phyloP scores from a whole-genome alignment of 2,797 vertebrate genomes.

The Fistularia commersonii region DNA sequence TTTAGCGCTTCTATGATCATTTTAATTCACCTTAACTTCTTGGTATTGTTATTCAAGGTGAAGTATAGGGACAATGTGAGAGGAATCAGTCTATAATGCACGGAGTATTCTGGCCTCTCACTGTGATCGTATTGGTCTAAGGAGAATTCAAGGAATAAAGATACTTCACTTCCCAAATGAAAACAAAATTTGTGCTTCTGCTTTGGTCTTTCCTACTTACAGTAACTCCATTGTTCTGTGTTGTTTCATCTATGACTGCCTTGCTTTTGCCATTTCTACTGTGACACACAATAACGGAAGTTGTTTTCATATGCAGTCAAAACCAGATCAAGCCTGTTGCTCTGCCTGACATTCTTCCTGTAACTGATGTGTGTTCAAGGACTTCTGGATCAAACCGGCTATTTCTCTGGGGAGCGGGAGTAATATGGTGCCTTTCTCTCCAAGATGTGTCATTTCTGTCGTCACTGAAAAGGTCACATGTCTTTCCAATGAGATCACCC shows the following conservation, averaged over 20 bases:
- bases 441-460: slow-evolving; percentile 51
- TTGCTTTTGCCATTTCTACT: slow-evolving; percentile 48
- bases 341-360: slow-evolving; percentile 19
- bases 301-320: slow-evolving; percentile 40
- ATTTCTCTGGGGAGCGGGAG: slow-evolving; percentile 39
- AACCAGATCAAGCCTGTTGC: slow-evolving; percentile 26
- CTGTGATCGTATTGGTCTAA: too few species aligned
- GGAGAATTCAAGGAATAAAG: too few species aligned
- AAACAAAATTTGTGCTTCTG: background rate
- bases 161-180: too few species aligned
- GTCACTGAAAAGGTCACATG: slow-evolving; percentile 37
- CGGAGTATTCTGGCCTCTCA: too few species aligned
- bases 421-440: slow-evolving; percentile 29
- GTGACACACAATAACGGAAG: slow-evolving; percentile 33
- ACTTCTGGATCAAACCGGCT: slow-evolving; percentile 48
- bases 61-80: too few species aligned
- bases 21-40: too few species aligned
- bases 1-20: too few species aligned
- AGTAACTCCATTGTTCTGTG: slow-evolving; percentile 30
- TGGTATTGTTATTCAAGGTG: too few species aligned
- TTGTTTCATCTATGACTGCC: slow-evolving; percentile 12
- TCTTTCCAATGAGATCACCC: slow-evolving; percentile 27
- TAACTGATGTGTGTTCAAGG: background rate
- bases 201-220: slow-evolving; percentile 23
- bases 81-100: too few species aligned